Conservation (phyloP, 2,113 vertebrate genomes). For the Sinosuthora webbiana region DNA sequence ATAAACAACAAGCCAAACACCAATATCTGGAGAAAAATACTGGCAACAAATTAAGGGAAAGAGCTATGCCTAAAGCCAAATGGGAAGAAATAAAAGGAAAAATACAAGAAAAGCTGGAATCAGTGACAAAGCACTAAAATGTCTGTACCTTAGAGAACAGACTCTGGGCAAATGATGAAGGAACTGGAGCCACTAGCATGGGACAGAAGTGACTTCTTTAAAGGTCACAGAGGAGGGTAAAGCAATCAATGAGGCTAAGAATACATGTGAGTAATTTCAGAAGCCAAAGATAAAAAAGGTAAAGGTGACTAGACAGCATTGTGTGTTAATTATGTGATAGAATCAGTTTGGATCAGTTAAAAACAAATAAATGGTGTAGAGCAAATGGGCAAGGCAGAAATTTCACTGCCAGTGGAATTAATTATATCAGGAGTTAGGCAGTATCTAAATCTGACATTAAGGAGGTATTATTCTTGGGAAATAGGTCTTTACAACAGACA, state of each 20-base stretch:
- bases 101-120: neutral
- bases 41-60: neutral
- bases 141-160: neutral
- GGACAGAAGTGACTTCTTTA: neutral
- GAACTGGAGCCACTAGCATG: neutral
- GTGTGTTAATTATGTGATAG: slow-evolving; percentile 29
- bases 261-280: neutral
- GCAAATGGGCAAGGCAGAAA: neutral
- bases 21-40: neutral
- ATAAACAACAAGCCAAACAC: neutral
- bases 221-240: neutral
- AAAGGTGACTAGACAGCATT: neutral
- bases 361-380: neutral
- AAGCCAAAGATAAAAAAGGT: slow-evolving; percentile 9
- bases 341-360: neutral
- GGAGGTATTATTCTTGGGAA: neutral
- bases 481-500: neutral
- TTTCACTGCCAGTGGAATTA: neutral
- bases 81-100: neutral
- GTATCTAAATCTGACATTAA: neutral
- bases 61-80: neutral
- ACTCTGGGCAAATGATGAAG: neutral
- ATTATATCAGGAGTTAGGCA: neutral
- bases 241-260: neutral
- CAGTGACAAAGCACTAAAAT: neutral